Evolutionary conservation across 2,113 vertebrate genomes (phyloP).

Genomic region (Epinephelus moara): DNA sequence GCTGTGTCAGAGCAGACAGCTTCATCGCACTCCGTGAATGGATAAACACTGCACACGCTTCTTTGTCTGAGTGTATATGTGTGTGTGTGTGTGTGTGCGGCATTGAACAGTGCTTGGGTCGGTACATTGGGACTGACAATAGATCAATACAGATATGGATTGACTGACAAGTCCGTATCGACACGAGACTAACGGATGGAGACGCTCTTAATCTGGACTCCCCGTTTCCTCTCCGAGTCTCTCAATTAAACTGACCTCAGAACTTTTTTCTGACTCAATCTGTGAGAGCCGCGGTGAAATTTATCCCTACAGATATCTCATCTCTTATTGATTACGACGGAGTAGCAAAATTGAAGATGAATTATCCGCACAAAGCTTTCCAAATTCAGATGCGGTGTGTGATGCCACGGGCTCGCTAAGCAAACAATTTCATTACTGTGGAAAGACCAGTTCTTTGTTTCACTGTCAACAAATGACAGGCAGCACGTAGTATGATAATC

Average conservation of each 20-base stretch:
- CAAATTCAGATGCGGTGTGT: constrained; percentile 35
- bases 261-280: constrained; percentile 45
- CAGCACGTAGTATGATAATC: constrained; percentile 47
- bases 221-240: constrained; percentile 6
- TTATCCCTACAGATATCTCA: constrained; percentile 25
- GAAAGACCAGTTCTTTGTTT: constrained; percentile 42
- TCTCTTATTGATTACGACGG: constrained; percentile 31
- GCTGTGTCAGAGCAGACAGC: constrained; percentile 33
- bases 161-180: constrained; percentile 55
- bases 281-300: constrained; percentile 10
- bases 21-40: constrained; percentile 22
- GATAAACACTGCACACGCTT: background rate
- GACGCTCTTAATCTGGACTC: constrained; percentile 28
- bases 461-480: constrained; percentile 54
- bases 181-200: constrained; percentile 35
- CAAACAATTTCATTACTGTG: constrained; percentile 54
- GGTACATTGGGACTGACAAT: constrained; percentile 22
- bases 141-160: constrained; percentile 64
- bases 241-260: constrained; percentile 30
- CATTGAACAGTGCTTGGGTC: constrained; percentile 10
- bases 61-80: constrained; percentile 9
- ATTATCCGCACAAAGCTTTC: constrained; percentile 7
- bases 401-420: constrained; percentile 26
- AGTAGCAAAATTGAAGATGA: constrained; percentile 4
- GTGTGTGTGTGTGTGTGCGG: background rate